These are phyloP conservation scores for Tapirus indicus DNA, from an alignment of 2,797 vertebrate species.

Conservation along the genomic window DNA sequence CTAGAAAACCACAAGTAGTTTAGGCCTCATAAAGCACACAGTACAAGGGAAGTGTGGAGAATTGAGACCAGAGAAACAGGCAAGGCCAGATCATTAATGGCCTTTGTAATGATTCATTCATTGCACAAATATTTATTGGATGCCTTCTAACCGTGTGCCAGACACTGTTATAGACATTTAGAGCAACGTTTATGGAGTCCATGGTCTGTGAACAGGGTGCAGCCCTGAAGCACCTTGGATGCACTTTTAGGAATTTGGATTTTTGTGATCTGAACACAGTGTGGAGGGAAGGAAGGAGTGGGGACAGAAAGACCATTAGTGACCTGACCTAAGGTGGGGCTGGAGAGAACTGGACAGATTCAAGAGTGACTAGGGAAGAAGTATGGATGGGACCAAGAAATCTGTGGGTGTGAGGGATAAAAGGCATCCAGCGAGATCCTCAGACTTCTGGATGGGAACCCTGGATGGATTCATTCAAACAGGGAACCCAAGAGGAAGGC, in stretches of 20 bases:
- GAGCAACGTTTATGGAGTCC: not conserved
- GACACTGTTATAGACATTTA: no score
- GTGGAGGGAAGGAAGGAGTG: not conserved
- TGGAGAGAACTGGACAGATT: not conserved
- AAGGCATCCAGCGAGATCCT: not conserved
- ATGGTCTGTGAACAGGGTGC: rapidly evolving
- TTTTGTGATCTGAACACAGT: not conserved
- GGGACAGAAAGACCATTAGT: no score
- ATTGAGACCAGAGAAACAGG: not conserved
- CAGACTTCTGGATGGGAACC: not conserved
- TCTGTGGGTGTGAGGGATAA: not conserved
- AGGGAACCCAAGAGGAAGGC: not conserved
- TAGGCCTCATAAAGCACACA: not conserved
- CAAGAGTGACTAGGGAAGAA: no score
- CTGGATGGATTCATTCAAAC: not conserved
- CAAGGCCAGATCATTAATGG: not conserved
- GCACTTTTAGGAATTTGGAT: not conserved
- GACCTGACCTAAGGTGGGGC: not conserved
- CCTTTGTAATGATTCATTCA: not conserved
- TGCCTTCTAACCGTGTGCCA: rapidly evolving
- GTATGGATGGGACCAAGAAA: not conserved
- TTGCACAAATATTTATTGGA: not conserved
- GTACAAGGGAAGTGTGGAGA: not conserved
- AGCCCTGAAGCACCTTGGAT: not conserved
- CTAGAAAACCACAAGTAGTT: not conserved